Percentiles rank a stretch among this genome's conserved stretches.
phyloP scores from a whole-genome alignment of 2,113 vertebrate genomes.

The Eira barbara region DNA sequence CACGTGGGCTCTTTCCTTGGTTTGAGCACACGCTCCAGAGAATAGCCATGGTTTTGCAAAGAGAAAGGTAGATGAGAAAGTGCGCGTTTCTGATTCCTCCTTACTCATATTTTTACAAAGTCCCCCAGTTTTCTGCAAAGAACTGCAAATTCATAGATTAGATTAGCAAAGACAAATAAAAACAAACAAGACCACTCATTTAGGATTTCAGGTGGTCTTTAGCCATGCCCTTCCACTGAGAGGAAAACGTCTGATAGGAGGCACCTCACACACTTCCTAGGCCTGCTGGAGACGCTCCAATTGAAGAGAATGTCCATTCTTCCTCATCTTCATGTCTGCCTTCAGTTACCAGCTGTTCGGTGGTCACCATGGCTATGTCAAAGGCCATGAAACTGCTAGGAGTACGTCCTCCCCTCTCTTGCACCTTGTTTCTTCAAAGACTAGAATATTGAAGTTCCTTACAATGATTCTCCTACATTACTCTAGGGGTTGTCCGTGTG shows the following conservation, averaged over 20 bases:
- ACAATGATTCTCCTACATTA: constrained; percentile 62
- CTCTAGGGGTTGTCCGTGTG: constrained; percentile 67
- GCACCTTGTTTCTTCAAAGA: constrained; percentile 71
- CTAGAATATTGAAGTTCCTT: constrained; percentile 61
- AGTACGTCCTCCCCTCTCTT: not conserved
- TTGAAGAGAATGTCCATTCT: not conserved
- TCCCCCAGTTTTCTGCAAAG: not conserved
- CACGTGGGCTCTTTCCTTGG: rapidly evolving
- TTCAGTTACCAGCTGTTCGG: constrained; percentile 33
- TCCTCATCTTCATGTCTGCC: constrained; percentile 32
- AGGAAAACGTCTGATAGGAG: not conserved
- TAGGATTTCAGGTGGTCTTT: not conserved
- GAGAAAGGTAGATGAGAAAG: not conserved
- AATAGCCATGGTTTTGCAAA: not conserved
- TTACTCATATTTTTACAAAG: not conserved
- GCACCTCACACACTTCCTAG: not conserved
- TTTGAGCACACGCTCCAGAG: not conserved
- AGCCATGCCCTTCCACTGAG: not conserved
- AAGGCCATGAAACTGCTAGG: constrained; percentile 42
- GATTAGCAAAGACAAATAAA: not conserved
- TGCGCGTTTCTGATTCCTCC: not conserved
- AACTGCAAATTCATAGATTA: not conserved
- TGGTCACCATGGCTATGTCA: constrained; percentile 16
- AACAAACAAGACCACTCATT: not conserved
- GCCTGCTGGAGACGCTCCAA: rapidly evolving